Evolutionary conservation across 1,140 invertebrate species (phyloP).

Genomic region (Brachionus sp.): DNA sequence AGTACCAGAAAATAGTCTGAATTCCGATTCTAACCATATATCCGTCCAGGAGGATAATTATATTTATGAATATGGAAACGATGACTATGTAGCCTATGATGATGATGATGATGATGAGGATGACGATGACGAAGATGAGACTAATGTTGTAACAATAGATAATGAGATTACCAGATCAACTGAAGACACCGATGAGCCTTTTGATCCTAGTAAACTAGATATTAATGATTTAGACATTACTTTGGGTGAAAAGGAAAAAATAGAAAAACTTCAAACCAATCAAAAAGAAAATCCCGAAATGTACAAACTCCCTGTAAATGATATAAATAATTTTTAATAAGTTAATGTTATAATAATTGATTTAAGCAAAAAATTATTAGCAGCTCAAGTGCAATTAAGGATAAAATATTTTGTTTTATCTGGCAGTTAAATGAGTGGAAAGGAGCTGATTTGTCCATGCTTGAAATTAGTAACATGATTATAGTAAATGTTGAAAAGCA

Average conservation of each 20-base stretch:
- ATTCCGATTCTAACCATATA: neutral
- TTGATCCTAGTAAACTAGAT: neutral
- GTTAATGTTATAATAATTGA: neutral
- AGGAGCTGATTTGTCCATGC: slow-evolving; percentile 41
- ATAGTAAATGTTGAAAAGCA: slow-evolving; percentile 18
- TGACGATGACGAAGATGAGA: neutral
- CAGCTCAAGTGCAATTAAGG: neutral
- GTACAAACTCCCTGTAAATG: neutral
- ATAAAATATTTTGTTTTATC: slow-evolving; percentile 35
- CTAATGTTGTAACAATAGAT: neutral
- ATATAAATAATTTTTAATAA: neutral
- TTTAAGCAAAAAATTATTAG: neutral
- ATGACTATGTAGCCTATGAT: slow-evolving; percentile 32
- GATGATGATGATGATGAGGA: slow-evolving; percentile 8
- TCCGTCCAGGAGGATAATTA: neutral
- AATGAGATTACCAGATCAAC: neutral
- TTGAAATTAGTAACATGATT: slow-evolving; percentile 41
- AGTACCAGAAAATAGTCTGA: slow-evolving; percentile 23
- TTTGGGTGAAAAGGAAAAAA: neutral
- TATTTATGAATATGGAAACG: slow-evolving; percentile 12
- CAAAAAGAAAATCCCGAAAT: neutral
- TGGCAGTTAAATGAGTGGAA: slow-evolving; percentile 45
- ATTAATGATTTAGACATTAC: neutral
- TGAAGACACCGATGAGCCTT: neutral
- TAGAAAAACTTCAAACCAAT: neutral